Percentiles rank a stretch among this genome's conserved stretches.
These are phyloP conservation scores for Arctopsyche grandis DNA, from an alignment of 1,140 invertebrate species.

Conservation along the genomic window DNA sequence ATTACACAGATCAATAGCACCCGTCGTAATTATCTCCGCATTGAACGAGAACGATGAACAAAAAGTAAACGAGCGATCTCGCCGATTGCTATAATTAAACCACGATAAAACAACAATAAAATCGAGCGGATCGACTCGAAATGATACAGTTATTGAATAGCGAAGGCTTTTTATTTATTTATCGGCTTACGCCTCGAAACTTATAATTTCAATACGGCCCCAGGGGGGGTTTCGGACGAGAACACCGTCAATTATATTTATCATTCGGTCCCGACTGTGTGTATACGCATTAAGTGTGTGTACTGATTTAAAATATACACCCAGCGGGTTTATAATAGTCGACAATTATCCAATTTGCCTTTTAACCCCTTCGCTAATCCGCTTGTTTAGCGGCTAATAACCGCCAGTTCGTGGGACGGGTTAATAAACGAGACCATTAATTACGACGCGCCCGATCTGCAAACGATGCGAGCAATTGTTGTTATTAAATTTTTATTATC, in stretches of 20 bases:
- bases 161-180: neutral
- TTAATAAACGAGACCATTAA: neutral
- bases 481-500: too few species aligned
- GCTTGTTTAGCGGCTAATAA: slow-evolving; percentile 5
- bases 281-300: neutral
- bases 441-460: neutral
- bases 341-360: slow-evolving; percentile 44
- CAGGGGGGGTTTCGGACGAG: neutral
- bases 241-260: slow-evolving; percentile 9
- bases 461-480: too few species aligned
- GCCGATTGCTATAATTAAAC: slow-evolving; percentile 14
- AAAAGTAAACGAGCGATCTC: neutral
- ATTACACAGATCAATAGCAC: neutral
- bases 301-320: neutral
- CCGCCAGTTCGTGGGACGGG: neutral
- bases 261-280: neutral
- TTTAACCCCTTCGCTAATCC: slow-evolving; percentile 35
- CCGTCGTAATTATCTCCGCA: neutral
- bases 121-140: neutral
- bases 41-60: neutral
- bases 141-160: slow-evolving; percentile 21
- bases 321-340: slow-evolving; percentile 31
- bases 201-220: slow-evolving; percentile 3
- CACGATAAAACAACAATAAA: neutral
- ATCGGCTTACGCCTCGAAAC: slow-evolving; percentile 1